These are phyloP conservation scores for Drosophila nigrodunni DNA, from an alignment of 1,140 invertebrate species.

Conservation along the genomic window DNA sequence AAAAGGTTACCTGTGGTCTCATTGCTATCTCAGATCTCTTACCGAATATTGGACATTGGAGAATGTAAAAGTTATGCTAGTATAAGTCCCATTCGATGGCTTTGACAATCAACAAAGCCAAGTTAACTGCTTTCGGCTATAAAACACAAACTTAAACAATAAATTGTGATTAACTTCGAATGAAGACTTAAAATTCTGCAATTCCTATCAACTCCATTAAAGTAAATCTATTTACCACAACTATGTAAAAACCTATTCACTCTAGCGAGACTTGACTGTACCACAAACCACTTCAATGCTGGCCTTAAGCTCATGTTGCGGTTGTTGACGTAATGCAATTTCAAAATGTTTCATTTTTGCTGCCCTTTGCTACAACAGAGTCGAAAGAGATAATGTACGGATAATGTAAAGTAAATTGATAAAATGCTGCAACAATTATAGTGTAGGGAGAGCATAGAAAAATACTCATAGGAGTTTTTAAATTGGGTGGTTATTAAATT, in stretches of 20 bases:
- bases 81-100: slow-evolving; percentile 3
- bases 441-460: slow-evolving; percentile 3
- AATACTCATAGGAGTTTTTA: too few species aligned
- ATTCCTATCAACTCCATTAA: slow-evolving; percentile 1
- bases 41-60: slow-evolving; percentile 32
- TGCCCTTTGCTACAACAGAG: slow-evolving; percentile 8
- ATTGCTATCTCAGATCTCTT: slow-evolving; percentile 42
- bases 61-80: slow-evolving; percentile 34
- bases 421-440: slow-evolving; percentile 66
- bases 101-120: slow-evolving; percentile 17
- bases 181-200: not conserved
- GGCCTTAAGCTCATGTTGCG: slow-evolving; percentile 23
- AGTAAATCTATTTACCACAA: slow-evolving; percentile 10
- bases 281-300: slow-evolving; percentile 16
- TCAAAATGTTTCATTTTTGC: slow-evolving; percentile 55
- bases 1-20: slow-evolving; percentile 7
- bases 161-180: not conserved
- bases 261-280: slow-evolving; percentile 35
- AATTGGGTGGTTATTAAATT: too few species aligned
- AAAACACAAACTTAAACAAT: slow-evolving; percentile 8
- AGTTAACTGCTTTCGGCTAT: slow-evolving; percentile 2
- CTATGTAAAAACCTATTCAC: slow-evolving; percentile 12
- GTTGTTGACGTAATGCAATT: slow-evolving; percentile 66
- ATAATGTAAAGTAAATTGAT: slow-evolving; percentile 49
- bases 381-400: slow-evolving; percentile 2